phyloP scores from a whole-genome alignment of 2,888 invertebrate genomes.

The Lucinisca nassula region DNA sequence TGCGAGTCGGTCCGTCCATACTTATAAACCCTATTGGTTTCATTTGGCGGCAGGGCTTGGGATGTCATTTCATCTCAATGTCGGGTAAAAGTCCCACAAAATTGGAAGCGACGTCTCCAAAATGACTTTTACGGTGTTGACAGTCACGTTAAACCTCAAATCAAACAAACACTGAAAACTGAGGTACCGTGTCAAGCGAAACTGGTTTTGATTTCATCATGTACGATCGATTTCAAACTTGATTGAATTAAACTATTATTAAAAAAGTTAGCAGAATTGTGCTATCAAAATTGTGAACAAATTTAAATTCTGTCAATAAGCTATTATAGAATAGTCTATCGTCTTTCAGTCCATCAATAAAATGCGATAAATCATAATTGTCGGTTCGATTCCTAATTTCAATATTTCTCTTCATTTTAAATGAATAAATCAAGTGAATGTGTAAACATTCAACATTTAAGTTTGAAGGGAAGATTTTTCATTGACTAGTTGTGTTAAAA shows the following conservation, averaged over 20 bases:
- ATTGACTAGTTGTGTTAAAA: background rate
- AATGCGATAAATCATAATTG: constrained; percentile 38
- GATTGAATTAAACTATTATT: background rate
- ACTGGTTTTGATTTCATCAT: background rate
- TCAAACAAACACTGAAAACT: no score
- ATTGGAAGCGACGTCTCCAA: no score
- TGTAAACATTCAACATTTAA: background rate
- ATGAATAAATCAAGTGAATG: background rate
- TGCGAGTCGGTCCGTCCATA: no score
- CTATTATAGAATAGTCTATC: background rate
- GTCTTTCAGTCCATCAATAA: background rate
- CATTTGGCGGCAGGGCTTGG: no score
- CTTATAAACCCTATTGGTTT: no score
- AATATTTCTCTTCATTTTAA: constrained; percentile 37
- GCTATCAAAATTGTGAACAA: background rate
- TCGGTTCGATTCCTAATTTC: constrained; percentile 52
- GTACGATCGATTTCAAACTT: background rate
- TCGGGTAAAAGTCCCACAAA: no score
- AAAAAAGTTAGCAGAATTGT: background rate
- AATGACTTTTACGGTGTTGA: no score
- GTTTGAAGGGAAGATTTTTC: background rate
- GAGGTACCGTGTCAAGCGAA: no score
- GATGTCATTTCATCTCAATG: no score
- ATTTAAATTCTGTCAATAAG: background rate
- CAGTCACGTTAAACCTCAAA: no score